Percentiles rank a stretch among this genome's conserved stretches.
Conservation (phyloP, 2,797 vertebrate species). For the Poecilia wingei region DNA sequence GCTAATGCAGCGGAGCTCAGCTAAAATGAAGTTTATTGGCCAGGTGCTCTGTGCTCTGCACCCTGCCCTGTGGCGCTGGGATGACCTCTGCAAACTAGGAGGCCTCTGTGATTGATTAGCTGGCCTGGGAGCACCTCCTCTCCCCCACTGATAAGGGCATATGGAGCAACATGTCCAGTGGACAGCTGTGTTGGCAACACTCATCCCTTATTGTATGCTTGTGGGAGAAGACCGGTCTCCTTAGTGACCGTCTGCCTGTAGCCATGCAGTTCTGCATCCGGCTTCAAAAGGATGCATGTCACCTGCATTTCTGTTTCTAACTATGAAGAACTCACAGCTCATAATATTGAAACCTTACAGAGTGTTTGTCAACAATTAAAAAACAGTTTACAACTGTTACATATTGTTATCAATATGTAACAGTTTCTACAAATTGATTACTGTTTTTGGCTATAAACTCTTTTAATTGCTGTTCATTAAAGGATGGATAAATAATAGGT, state of each 20-base stretch:
- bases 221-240: not conserved
- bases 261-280: not conserved
- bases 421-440: not conserved
- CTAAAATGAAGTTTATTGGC: conserved; percentile 69
- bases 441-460: not conserved
- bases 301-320: not conserved
- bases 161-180: conserved; percentile 74
- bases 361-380: not conserved
- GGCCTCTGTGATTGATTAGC: conserved; percentile 80
- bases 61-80: conserved; percentile 60
- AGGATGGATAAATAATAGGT: not conserved
- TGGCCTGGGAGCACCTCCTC: conserved; percentile 66
- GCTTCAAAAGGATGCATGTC: not conserved
- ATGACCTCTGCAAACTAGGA: conserved; percentile 65
- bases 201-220: conserved; percentile 26
- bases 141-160: conserved; percentile 76
- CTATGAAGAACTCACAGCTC: not conserved
- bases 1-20: conserved; percentile 59
- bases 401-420: not conserved
- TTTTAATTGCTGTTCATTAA: not conserved
- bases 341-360: not conserved
- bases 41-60: conserved; percentile 63
- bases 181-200: conserved; percentile 69
- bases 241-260: not conserved
- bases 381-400: too few relatives aligned